Percentiles rank a stretch among this genome's conserved stretches.
These are phyloP conservation scores for Lucifuga dentata DNA, from an alignment of 2,113 vertebrate genomes.

Conservation along the genomic window DNA sequence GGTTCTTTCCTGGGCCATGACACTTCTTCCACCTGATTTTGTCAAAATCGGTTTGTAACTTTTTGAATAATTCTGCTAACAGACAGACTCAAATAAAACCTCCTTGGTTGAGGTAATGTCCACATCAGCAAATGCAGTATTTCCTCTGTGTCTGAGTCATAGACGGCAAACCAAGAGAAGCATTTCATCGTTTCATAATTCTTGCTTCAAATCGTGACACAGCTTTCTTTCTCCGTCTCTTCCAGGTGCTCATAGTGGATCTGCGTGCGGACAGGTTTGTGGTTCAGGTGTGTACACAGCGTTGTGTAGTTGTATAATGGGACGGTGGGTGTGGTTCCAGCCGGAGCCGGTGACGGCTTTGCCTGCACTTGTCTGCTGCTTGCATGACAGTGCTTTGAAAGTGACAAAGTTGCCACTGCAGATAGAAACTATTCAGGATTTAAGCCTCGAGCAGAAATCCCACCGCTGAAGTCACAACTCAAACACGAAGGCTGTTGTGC, in stretches of 20 bases:
- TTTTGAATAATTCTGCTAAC: too few relatives aligned
- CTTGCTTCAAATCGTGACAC: too few relatives aligned
- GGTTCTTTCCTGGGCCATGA: too few relatives aligned
- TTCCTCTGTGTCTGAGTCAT: too few relatives aligned
- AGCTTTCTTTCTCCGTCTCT: slow-evolving; percentile 44
- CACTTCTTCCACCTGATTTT: too few relatives aligned
- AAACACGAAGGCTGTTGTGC: background rate
- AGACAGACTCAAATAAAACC: too few relatives aligned
- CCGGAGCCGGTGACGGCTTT: slow-evolving; percentile 43
- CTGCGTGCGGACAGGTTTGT: slow-evolving; percentile 94
- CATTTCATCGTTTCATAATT: too few relatives aligned
- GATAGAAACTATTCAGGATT: background rate
- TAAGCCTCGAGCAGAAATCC: background rate
- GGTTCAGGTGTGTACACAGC: slow-evolving; percentile 90
- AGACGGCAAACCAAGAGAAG: too few relatives aligned
- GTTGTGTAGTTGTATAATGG: slow-evolving; percentile 4
- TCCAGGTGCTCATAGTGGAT: slow-evolving; percentile 97
- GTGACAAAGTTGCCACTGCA: slow-evolving; percentile 29
- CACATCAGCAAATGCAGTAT: too few relatives aligned
- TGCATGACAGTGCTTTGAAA: slow-evolving; percentile 29
- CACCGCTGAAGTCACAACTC: background rate
- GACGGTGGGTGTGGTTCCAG: slow-evolving; percentile 54
- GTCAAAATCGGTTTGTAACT: too few relatives aligned
- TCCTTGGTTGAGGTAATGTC: too few relatives aligned
- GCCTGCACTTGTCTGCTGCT: slow-evolving; percentile 57